Evolutionary conservation across 2,797 vertebrate species (phyloP).

Genomic region (Zalophus californianus): DNA sequence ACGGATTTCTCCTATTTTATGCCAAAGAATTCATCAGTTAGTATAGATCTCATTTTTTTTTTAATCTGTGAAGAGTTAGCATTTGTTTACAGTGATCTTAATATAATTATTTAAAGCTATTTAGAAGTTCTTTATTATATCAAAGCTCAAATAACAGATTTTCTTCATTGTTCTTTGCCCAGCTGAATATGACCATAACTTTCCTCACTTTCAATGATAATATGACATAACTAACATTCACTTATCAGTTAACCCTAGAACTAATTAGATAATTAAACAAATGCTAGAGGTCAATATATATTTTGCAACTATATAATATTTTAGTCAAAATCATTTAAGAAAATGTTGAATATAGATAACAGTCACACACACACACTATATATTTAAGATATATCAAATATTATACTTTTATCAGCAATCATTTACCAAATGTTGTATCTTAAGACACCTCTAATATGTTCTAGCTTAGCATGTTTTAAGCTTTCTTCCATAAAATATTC

Average conservation of each 20-base stretch:
- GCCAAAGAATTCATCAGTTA: not conserved
- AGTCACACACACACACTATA: not conserved
- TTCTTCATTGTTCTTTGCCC: not conserved
- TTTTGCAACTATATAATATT: constrained; percentile 10
- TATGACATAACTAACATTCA: not conserved
- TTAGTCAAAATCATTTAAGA: not conserved
- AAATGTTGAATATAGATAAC: not conserved
- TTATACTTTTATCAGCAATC: not conserved
- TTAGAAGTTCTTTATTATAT: not conserved
- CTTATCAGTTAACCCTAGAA: not conserved
- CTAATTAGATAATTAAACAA: constrained; percentile 28
- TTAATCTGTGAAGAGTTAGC: not conserved
- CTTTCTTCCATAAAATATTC: not conserved
- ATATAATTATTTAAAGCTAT: not conserved
- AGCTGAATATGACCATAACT: not conserved
- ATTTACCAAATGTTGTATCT: not conserved
- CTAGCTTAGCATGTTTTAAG: not conserved
- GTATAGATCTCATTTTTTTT: not conserved
- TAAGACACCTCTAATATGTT: constrained; percentile 27
- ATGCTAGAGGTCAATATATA: not conserved
- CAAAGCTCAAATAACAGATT: not conserved
- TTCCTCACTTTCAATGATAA: not conserved
- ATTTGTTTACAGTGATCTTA: not conserved
- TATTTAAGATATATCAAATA: not conserved
- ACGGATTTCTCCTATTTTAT: not conserved